Conservation (phyloP, 1,140 invertebrate species). For the Zaprionus vittiger region DNA sequence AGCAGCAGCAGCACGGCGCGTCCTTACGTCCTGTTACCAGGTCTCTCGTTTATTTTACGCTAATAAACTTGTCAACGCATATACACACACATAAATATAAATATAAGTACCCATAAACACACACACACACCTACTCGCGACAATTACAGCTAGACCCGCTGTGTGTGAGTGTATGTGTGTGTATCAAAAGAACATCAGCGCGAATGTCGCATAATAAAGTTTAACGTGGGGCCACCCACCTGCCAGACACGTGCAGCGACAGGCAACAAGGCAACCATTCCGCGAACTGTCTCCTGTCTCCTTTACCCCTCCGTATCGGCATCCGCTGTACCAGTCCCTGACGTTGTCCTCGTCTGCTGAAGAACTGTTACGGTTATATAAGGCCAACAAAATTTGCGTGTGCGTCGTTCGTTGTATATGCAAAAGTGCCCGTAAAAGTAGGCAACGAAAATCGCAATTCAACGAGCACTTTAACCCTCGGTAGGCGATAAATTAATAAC, state of each 20-base stretch:
- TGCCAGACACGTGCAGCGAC: slow-evolving; percentile 29
- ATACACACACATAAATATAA: slow-evolving; percentile 6
- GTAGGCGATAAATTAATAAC: not conserved
- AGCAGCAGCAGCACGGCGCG: slow-evolving; percentile 52
- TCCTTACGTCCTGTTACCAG: slow-evolving; percentile 51
- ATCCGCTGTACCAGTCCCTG: not conserved
- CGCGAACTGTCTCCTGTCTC: not conserved
- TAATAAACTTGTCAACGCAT: slow-evolving; percentile 30
- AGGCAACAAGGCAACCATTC: not conserved
- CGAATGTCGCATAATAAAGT: slow-evolving; percentile 22
- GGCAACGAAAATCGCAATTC: slow-evolving; percentile 14
- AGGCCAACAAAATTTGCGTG: slow-evolving; percentile 36
- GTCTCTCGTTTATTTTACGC: slow-evolving; percentile 12
- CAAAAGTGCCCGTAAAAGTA: slow-evolving; percentile 33
- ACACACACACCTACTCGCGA: not conserved
- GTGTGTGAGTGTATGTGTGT: slow-evolving; percentile 15
- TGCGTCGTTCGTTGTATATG: not conserved
- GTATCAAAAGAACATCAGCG: slow-evolving; percentile 22
- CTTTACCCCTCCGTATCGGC: not conserved
- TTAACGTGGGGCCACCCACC: slow-evolving; percentile 13
- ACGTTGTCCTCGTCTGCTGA: not conserved
- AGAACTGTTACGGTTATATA: slow-evolving; percentile 43
- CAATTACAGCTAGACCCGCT: not conserved
- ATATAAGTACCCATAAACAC: slow-evolving; percentile 5
- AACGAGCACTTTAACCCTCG: slow-evolving; percentile 2